A percentile compares a stretch with the other conserved stretches of the same genome.
Evolutionary conservation across 64 coral and sea anemone species (phyloP).

Genomic region (Dendrophyllia cribrosa): DNA sequence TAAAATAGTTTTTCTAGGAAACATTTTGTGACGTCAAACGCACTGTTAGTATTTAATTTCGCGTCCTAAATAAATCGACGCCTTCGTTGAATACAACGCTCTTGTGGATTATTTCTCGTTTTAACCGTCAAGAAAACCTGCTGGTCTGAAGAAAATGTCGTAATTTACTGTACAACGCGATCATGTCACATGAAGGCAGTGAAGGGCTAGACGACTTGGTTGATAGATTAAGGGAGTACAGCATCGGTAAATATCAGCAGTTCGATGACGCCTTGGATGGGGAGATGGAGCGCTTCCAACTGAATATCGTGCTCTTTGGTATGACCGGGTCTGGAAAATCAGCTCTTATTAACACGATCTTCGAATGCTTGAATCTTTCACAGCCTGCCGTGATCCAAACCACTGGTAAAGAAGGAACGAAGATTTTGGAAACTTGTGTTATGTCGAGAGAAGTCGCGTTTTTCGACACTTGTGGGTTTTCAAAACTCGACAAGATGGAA

Average conservation of each 20-base stretch:
- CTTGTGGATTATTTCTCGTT: no score
- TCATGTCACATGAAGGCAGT: no score
- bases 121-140: no score
- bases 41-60: background rate
- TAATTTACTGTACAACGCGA: no score
- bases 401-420: constrained; percentile 67
- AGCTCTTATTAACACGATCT: constrained; percentile 79
- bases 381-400: constrained; percentile 38
- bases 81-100: background rate
- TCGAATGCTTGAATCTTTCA: constrained; percentile 41
- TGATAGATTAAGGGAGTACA: background rate
- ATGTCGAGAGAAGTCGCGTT: constrained; percentile 49
- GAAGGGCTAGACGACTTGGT: background rate
- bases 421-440: constrained; percentile 46
- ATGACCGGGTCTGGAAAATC: constrained; percentile 87
- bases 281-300: constrained; percentile 68
- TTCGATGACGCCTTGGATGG: constrained; percentile 64
- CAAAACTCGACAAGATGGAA: constrained; percentile 46
- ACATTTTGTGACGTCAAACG: background rate
- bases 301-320: constrained; percentile 72
- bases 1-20: background rate
- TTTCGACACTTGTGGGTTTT: constrained; percentile 82
- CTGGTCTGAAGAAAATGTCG: background rate
- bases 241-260: background rate
- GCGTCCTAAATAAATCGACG: background rate